Conservation (phyloP, 1,140 invertebrate species). For the Halotydeus destructor region DNA sequence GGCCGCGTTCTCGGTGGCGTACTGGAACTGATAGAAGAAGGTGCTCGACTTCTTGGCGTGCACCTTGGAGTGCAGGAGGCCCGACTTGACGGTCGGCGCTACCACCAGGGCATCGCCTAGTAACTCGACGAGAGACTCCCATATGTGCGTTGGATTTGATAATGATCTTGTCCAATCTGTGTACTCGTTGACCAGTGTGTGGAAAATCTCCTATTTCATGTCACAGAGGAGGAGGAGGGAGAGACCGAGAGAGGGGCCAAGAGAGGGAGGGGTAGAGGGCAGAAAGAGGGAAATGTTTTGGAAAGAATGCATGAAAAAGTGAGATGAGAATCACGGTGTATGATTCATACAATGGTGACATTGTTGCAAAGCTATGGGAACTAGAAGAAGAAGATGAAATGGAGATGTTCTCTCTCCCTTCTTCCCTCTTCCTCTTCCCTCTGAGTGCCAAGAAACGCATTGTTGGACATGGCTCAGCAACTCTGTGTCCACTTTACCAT, state of each 20-base stretch:
- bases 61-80: slow-evolving; percentile 54
- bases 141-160: slow-evolving; percentile 70
- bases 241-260: background rate
- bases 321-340: too few species aligned
- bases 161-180: slow-evolving; percentile 86
- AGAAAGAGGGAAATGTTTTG: slow-evolving; percentile 9
- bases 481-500: too few species aligned
- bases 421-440: too few species aligned
- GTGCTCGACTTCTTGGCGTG: background rate
- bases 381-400: too few species aligned
- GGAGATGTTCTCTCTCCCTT: too few species aligned
- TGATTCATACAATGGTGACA: too few species aligned
- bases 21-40: background rate
- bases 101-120: slow-evolving; percentile 80
- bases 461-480: too few species aligned
- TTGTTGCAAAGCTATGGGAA: too few species aligned
- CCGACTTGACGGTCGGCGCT: slow-evolving; percentile 71
- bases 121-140: slow-evolving; percentile 78
- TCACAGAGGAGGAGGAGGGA: slow-evolving; percentile 38
- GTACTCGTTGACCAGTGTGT: slow-evolving; percentile 90
- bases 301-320: too few species aligned
- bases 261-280: background rate
- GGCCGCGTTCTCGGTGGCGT: background rate
- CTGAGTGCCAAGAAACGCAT: too few species aligned
- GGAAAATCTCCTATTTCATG: slow-evolving; percentile 68